These are phyloP conservation scores for Phymastichus coffea DNA, from an alignment of 1,140 invertebrate species.

Conservation along the genomic window DNA sequence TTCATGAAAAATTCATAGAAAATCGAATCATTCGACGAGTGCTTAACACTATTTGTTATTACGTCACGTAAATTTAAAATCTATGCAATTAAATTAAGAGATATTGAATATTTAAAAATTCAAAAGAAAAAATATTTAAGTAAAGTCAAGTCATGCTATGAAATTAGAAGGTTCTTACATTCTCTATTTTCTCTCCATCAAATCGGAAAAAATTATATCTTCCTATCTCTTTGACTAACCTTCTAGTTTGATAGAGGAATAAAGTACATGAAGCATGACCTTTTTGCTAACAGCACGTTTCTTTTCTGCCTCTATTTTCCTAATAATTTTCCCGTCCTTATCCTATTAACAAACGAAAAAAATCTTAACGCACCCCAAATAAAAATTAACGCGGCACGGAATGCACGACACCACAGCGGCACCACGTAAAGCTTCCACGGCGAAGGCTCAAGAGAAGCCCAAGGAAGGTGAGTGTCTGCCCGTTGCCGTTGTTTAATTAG, in stretches of 20 bases:
- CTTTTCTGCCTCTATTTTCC: conserved; percentile 43
- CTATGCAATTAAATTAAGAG: background rate
- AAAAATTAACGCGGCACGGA: conserved; percentile 49
- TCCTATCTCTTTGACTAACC: conserved; percentile 13
- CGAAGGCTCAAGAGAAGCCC: conserved; percentile 48
- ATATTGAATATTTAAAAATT: background rate
- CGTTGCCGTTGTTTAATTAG: conserved; percentile 32
- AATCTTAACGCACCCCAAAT: conserved; percentile 34
- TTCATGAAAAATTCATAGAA: conserved; percentile 8
- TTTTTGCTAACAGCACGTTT: conserved; percentile 52
- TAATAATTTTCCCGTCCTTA: conserved; percentile 14
- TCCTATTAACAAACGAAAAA: conserved; percentile 14
- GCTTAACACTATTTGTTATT: background rate
- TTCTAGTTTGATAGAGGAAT: conserved; percentile 28
- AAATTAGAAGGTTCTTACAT: conserved; percentile 29
- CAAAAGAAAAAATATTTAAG: background rate
- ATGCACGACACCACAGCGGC: conserved; percentile 51
- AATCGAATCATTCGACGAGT: background rate
- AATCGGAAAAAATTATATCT: background rate
- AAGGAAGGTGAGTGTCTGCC: conserved; percentile 53
- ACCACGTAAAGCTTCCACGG: conserved; percentile 52
- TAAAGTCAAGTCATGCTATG: conserved; percentile 7
- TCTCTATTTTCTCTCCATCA: conserved; percentile 5
- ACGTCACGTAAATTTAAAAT: background rate
- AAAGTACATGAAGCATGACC: conserved; percentile 42